phyloP scores from a whole-genome alignment of 2,888 invertebrate species.

The Trichacis sp. region DNA sequence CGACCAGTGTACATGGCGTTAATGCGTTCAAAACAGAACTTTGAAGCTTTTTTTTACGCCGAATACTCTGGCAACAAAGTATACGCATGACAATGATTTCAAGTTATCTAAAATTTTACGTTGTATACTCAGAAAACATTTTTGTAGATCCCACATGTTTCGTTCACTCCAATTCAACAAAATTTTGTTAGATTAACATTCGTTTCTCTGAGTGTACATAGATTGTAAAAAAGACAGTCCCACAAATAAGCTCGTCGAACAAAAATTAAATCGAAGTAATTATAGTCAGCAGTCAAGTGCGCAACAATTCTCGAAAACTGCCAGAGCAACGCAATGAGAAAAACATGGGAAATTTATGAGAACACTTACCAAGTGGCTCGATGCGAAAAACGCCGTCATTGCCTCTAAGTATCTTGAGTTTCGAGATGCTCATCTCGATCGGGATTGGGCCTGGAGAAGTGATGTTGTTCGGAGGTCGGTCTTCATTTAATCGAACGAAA shows the following conservation, averaged over 20 bases:
- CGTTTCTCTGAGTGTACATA: too few relatives aligned
- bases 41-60: too few relatives aligned
- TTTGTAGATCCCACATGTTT: too few relatives aligned
- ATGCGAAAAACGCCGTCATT: constrained; percentile 81
- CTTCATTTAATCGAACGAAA: constrained; percentile 82
- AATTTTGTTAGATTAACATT: too few relatives aligned
- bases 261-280: too few relatives aligned
- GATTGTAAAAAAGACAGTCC: too few relatives aligned
- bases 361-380: constrained; percentile 72
- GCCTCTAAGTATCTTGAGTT: constrained; percentile 79
- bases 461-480: constrained; percentile 83
- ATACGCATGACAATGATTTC: constrained; percentile 48
- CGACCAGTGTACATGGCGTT: too few relatives aligned
- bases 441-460: constrained; percentile 87
- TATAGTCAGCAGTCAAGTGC: neutral
- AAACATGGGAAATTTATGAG: neutral
- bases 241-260: neutral
- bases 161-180: too few relatives aligned
- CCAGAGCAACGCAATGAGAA: neutral
- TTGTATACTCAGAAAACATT: neutral
- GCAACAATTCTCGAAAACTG: neutral
- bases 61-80: too few relatives aligned
- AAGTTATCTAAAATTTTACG: too few relatives aligned
- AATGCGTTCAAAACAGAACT: too few relatives aligned
- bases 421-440: constrained; percentile 79